phyloP scores from a whole-genome alignment of 1,140 invertebrate genomes.

The Eueides isabella region DNA sequence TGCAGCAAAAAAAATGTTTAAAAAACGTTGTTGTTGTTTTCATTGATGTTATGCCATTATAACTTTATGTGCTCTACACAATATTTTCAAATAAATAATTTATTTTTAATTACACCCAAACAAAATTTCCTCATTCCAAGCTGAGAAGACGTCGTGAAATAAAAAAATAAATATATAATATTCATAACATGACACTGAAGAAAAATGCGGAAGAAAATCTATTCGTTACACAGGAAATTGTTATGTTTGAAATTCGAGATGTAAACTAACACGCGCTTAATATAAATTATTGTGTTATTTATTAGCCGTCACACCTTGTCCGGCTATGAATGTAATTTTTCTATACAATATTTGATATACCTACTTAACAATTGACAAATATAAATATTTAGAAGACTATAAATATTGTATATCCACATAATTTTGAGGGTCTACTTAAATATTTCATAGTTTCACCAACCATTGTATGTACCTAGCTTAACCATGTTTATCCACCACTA shows the following conservation, averaged over 20 bases:
- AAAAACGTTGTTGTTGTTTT: no score
- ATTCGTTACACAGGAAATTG: conserved; percentile 23
- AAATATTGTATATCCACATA: no score
- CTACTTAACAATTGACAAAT: no score
- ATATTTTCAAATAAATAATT: background rate
- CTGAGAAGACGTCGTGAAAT: background rate
- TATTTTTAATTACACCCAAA: background rate
- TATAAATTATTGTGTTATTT: background rate
- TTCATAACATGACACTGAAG: conserved; percentile 26
- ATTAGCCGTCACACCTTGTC: background rate
- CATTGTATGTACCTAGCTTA: no score
- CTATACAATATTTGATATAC: background rate
- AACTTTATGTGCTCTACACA: no score
- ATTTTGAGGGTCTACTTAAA: no score
- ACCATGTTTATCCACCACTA: no score
- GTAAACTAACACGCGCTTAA: background rate
- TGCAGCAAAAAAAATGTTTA: background rate
- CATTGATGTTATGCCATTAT: no score
- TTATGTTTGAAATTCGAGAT: conserved; percentile 11
- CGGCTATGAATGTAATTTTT: background rate
- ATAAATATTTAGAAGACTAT: no score
- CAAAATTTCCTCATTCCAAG: background rate
- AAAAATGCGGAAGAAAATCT: conserved; percentile 23
- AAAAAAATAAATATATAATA: conserved; percentile 16
- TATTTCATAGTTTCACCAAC: no score